phyloP scores from a whole-genome alignment of 2,113 vertebrate genomes.

The Scatophagus argus region DNA sequence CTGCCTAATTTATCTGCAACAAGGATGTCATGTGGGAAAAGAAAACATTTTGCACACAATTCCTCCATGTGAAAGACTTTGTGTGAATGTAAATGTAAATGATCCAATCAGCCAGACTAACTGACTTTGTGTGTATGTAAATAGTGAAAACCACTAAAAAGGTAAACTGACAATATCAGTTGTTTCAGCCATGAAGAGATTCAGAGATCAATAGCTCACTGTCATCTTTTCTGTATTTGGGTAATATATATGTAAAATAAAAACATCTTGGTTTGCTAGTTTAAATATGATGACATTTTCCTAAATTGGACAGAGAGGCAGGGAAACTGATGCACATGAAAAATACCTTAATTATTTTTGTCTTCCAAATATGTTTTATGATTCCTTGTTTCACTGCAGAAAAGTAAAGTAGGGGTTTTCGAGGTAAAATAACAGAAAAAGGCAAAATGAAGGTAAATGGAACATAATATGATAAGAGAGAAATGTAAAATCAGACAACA shows the following conservation, averaged over 20 bases:
- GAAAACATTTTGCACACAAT: background rate
- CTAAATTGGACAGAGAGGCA: background rate
- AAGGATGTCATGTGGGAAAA: constrained; percentile 20
- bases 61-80: background rate
- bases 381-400: background rate
- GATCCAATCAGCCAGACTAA: too few relatives aligned
- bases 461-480: background rate
- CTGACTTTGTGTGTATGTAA: background rate
- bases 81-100: background rate
- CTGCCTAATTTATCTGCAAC: constrained; percentile 5
- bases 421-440: background rate
- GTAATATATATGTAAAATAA: background rate
- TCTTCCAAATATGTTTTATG: background rate
- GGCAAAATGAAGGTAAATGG: too few relatives aligned
- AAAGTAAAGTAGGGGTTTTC: background rate
- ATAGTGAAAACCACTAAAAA: background rate
- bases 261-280: background rate
- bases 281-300: background rate
- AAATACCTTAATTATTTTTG: background rate
- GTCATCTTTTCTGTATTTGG: background rate
- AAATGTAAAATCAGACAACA: too few relatives aligned
- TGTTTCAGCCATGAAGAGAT: background rate
- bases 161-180: background rate
- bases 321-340: background rate
- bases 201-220: background rate